Conservation (phyloP, 2,888 invertebrate genomes). For the Amblyjoppa proteus region DNA sequence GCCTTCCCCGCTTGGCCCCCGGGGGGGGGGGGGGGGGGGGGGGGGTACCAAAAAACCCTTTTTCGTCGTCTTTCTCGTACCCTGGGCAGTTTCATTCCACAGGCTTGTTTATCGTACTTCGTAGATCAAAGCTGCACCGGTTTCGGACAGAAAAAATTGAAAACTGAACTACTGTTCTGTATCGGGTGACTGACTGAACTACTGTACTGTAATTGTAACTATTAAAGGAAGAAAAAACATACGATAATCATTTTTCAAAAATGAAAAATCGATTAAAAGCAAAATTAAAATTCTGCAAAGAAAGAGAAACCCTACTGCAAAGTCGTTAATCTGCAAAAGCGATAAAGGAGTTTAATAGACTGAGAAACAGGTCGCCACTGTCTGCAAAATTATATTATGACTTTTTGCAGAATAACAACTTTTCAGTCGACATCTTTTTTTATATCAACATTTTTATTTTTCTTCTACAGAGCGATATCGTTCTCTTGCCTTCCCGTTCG, state of each 20-base stretch:
- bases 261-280: not conserved
- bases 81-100: not conserved
- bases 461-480: not conserved
- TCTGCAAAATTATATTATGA: not conserved
- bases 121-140: not conserved
- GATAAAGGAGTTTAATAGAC: not conserved
- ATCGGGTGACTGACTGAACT: not conserved
- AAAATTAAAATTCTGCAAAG: not conserved
- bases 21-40: constrained; percentile 19
- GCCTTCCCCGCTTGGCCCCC: constrained; percentile 52
- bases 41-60: constrained; percentile 38
- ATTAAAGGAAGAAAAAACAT: not conserved
- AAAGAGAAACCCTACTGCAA: not conserved
- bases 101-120: constrained; percentile 30
- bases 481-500: not conserved
- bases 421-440: no score
- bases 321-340: not conserved
- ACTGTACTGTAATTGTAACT: not conserved
- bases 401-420: no score
- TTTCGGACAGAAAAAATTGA: not conserved
- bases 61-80: constrained; percentile 9
- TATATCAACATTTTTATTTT: not conserved
- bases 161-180: not conserved
- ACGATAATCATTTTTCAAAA: not conserved
- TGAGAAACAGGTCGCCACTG: not conserved